A percentile compares a stretch with the other conserved stretches of the same genome.
Conservation (phyloP, 1,140 invertebrate species). For the Euura saliciscinereae region DNA sequence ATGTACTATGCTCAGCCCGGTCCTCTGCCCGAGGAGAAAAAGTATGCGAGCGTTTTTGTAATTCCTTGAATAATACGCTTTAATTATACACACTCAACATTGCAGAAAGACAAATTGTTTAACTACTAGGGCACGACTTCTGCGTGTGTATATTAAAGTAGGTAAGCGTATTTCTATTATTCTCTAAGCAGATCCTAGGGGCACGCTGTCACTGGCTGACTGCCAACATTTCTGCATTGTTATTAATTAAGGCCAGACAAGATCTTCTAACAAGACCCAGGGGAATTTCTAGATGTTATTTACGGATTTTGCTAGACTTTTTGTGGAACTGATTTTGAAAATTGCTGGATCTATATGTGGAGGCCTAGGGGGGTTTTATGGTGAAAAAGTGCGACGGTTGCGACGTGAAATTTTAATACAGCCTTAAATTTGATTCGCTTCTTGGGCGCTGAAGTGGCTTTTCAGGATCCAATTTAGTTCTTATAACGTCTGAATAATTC, state of each 20-base stretch:
- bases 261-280: not conserved
- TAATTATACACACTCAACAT: conserved; percentile 6
- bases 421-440: not conserved
- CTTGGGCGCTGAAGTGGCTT: not conserved
- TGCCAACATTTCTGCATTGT: not conserved
- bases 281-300: not conserved
- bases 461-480: conserved; percentile 26
- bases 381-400: not conserved
- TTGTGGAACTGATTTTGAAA: too few species aligned
- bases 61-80: not conserved
- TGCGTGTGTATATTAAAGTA: too few species aligned
- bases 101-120: not conserved
- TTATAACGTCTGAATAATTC: conserved; percentile 34
- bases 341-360: too few species aligned
- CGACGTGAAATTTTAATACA: not conserved
- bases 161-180: not conserved
- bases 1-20: conserved; percentile 23
- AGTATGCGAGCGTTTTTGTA: not conserved
- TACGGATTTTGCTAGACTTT: too few species aligned
- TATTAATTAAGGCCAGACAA: not conserved
- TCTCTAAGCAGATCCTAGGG: not conserved
- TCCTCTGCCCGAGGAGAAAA: not conserved
- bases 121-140: too few species aligned
- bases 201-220: not conserved
- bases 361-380: too few species aligned